Conservation (phyloP, 2,888 invertebrate species). For the Mesodorylaimus sp. region DNA sequence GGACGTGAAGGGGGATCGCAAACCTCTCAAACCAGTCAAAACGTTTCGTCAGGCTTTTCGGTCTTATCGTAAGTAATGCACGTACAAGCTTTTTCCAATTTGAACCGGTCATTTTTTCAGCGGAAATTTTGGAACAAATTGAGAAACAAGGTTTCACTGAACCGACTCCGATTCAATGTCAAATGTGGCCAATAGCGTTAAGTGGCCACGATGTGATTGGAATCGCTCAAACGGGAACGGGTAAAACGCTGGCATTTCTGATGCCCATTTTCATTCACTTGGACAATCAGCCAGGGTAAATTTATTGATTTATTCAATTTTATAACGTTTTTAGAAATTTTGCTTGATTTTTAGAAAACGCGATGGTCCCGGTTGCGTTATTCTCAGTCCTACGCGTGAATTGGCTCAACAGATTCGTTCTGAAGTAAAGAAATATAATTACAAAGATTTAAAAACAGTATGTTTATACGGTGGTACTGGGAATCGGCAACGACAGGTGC, state of each 20-base stretch:
- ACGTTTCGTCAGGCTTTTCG: conserved; percentile 65
- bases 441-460: conserved; percentile 52
- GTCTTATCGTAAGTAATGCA: conserved; percentile 42
- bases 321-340: too few relatives aligned
- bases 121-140: conserved; percentile 63
- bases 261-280: conserved; percentile 82
- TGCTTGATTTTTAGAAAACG: conserved; percentile 11
- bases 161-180: conserved; percentile 68
- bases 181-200: conserved; percentile 78
- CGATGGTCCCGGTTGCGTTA: conserved; percentile 59
- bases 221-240: conserved; percentile 79
- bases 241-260: conserved; percentile 63
- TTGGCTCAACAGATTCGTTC: conserved; percentile 76
- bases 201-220: conserved; percentile 78
- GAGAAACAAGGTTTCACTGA: conserved; percentile 54
- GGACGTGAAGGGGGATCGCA: conserved; percentile 19
- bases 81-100: background rate
- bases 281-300: conserved; percentile 49
- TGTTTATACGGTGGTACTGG: conserved; percentile 88
- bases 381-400: conserved; percentile 80
- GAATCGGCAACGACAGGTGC: conserved; percentile 56
- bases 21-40: conserved; percentile 55
- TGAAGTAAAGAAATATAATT: conserved; percentile 71
- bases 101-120: conserved; percentile 20
- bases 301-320: too few relatives aligned